Percentiles rank a stretch among this genome's conserved stretches.
Evolutionary conservation across 2,888 invertebrate species (phyloP).

Genomic region (Trisateles emortualis): DNA sequence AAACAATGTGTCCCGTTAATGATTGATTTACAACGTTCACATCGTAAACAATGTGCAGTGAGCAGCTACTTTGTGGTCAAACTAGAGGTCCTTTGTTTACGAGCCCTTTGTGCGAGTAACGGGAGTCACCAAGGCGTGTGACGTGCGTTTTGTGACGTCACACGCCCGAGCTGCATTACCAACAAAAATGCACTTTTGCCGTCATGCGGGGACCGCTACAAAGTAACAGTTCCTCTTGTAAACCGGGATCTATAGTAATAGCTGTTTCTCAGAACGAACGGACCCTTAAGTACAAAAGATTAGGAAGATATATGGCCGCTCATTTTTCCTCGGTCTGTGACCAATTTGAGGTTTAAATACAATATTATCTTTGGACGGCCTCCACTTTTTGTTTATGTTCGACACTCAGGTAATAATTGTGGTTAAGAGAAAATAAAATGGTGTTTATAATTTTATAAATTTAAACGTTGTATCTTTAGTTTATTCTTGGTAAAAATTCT

Average conservation of each 20-base stretch:
- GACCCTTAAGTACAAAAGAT: slow-evolving; percentile 72
- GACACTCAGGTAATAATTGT: slow-evolving; percentile 62
- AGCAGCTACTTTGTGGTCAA: slow-evolving; percentile 80
- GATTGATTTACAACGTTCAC: slow-evolving; percentile 65
- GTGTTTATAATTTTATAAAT: slow-evolving; percentile 5
- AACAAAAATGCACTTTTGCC: slow-evolving; percentile 82
- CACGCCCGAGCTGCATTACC: slow-evolving; percentile 58
- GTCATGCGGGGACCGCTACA: slow-evolving; percentile 69
- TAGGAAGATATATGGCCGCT: slow-evolving; percentile 72
- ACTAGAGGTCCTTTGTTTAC: slow-evolving; percentile 68
- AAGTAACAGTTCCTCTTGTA: slow-evolving; percentile 82
- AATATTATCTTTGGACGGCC: slow-evolving; percentile 62
- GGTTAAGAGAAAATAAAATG: slow-evolving; percentile 50
- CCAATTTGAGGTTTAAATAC: slow-evolving; percentile 81
- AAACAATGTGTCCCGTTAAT: slow-evolving; percentile 45
- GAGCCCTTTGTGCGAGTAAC: slow-evolving; percentile 73
- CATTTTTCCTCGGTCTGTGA: slow-evolving; percentile 72
- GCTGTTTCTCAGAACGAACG: slow-evolving; percentile 74
- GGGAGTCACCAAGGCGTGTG: slow-evolving; percentile 62
- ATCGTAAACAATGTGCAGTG: slow-evolving; percentile 62
- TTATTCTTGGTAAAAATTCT: neutral
- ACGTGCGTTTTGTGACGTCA: slow-evolving; percentile 78
- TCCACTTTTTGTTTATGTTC: slow-evolving; percentile 58
- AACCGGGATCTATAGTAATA: slow-evolving; percentile 79
- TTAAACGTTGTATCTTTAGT: neutral